Conservation (phyloP, 2,113 vertebrate species). For the Syrmaticus mikado region DNA sequence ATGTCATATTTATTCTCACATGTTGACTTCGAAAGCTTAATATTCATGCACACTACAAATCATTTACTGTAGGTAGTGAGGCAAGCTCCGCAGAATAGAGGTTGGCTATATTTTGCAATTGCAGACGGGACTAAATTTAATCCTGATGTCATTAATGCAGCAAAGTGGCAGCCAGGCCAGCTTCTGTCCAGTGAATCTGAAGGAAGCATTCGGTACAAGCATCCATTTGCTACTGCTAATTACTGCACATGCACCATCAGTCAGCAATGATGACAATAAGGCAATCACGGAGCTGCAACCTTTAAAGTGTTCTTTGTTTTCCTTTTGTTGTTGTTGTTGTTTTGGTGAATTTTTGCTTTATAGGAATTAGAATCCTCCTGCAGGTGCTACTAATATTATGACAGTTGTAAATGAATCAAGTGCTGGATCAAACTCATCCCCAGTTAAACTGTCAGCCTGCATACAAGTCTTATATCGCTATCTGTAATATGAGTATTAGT, state of each 20-base stretch:
- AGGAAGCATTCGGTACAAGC: neutral
- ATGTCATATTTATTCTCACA: constrained; percentile 26
- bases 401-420: constrained; percentile 14
- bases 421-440: constrained; percentile 5
- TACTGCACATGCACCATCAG: neutral
- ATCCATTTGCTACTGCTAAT: neutral
- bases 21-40: constrained; percentile 27
- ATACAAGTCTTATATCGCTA: neutral
- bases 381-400: neutral
- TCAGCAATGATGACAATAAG: neutral
- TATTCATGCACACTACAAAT: constrained; percentile 32
- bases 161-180: neutral
- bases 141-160: neutral
- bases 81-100: constrained; percentile 8
- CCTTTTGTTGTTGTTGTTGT: neutral
- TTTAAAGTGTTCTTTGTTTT: neutral
- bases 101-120: constrained; percentile 8
- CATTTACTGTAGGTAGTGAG: neutral
- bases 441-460: constrained; percentile 1
- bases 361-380: neutral
- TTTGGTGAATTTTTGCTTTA: neutral
- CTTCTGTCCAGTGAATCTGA: neutral
- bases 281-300: neutral
- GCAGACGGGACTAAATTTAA: constrained; percentile 48
- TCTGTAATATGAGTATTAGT: neutral